Evolutionary conservation across 2,113 vertebrate species (phyloP), one percentile per base, ranked within the genome.

Genomic region (Clinocottus analis): DNA sequence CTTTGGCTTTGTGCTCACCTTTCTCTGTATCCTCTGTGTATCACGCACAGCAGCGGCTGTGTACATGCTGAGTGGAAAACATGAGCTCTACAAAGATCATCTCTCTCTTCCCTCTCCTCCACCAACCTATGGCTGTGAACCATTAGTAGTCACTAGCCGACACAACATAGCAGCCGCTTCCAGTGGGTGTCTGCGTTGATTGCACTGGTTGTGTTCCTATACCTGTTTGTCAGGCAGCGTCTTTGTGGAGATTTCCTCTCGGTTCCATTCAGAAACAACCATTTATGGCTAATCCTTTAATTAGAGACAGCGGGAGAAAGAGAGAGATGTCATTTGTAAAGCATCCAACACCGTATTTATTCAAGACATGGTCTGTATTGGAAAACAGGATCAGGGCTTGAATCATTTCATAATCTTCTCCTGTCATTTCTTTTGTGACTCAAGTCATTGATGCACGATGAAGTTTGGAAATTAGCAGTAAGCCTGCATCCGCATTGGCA

Each of bases 121-220:
- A 76, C 79, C 87, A 81, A 89, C 85, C 75, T 80, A 72, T 77
- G 56, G 74, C 71, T 78, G 49, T 83, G 49, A 59, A 66, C 77
- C 83, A 83, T 89, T 86, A 82, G 80, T 75, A 86, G 80, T 80
- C 76, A 72, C 74, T 68, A 63, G 72, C 37, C 35, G 59, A 70
- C 62, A 59, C 72, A 82, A 64, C 88, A 66, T 72, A 68, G 74
- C 82, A 73, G 76, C 60, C 62, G 72, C 59, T 72, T 71, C 66
- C 77, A 71, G 63, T 70, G 51, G 82, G 71, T 73, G 56, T 79
- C 66, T 75, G 61, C 59, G 71, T 75, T 79, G 84, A 83, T 83
- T 81, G 56, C 62, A 60, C 47, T 47, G 41, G 71, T 79, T 72
- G n/a, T 62, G 33, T 74, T 85, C 58, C 60, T 75, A 4, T 71